Evolutionary conservation across 1,140 invertebrate genomes (phyloP).

Genomic region (Phortica variegata): DNA sequence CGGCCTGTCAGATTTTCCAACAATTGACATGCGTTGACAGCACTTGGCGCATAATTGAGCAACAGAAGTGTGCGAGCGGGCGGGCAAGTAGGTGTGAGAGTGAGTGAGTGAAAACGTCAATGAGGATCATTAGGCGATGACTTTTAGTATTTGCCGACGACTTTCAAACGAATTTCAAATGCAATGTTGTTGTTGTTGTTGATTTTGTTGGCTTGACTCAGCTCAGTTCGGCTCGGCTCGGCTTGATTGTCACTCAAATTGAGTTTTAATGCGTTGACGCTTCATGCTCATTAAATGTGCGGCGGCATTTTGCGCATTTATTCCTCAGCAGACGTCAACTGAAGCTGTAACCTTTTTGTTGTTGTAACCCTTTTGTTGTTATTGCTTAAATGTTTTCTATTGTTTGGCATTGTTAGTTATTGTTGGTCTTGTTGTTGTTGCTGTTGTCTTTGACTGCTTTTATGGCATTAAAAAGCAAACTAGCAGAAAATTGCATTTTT

Average conservation of each 20-base stretch:
- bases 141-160: too few species aligned
- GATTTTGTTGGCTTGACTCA: constrained; percentile 2
- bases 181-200: constrained; percentile 13
- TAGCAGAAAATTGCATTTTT: too few species aligned
- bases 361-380: constrained; percentile 28
- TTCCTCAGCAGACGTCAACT: too few species aligned
- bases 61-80: too few species aligned
- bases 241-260: constrained; percentile 16
- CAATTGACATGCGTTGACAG: constrained; percentile 45
- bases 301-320: constrained; percentile 19
- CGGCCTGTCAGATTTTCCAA: constrained; percentile 38
- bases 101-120: background rate
- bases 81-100: background rate
- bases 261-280: constrained; percentile 44
- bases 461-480: too few species aligned
- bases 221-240: constrained; percentile 13
- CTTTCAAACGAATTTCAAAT: background rate
- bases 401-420: constrained; percentile 15
- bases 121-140: too few species aligned
- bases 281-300: constrained; percentile 19
- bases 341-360: background rate
- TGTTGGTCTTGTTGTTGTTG: constrained; percentile 5
- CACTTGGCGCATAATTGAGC: constrained; percentile 23
- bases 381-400: constrained; percentile 2
- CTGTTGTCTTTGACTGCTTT: constrained; percentile 1